Conservation (phyloP, 2,113 vertebrate species). For the Gopherus evgoodei region DNA sequence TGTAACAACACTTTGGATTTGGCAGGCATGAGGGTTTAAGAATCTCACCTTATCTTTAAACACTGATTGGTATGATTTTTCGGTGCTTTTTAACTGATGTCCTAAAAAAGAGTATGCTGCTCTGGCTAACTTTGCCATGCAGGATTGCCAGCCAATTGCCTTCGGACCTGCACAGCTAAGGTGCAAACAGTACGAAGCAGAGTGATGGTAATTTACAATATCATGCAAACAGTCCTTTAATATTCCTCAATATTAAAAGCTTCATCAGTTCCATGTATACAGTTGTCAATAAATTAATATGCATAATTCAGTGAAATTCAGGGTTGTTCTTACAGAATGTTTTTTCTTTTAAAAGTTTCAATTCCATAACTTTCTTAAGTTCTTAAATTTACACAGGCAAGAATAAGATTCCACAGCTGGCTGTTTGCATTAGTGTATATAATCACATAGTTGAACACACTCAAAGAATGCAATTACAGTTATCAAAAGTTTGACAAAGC, state of each 20-base stretch:
- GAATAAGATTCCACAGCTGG: no score
- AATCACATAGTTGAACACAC: no score
- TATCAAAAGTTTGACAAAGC: no score
- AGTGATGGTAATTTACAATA: not conserved
- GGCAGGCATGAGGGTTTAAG: not conserved
- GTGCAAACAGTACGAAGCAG: not conserved
- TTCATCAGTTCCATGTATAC: not conserved
- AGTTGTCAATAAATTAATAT: not conserved
- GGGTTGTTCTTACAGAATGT: not conserved
- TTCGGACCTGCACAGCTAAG: not conserved
- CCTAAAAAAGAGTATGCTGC: not conserved
- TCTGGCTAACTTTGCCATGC: not conserved
- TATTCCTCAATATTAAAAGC: not conserved
- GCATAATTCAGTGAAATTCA: not conserved
- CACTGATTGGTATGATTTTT: not conserved
- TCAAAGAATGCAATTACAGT: no score
- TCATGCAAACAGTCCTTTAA: not conserved
- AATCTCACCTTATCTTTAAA: not conserved
- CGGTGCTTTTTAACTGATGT: not conserved
- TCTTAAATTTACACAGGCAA: not conserved
- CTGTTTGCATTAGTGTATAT: no score
- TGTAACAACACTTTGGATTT: not conserved
- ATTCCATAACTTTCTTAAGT: not conserved
- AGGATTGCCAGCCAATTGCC: not conserved
- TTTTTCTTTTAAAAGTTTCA: not conserved